A percentile compares a stretch with the other conserved stretches of the same genome.
These are phyloP conservation scores for Encarsia formosa DNA, from an alignment of 2,888 invertebrate genomes.

Conservation along the genomic window DNA sequence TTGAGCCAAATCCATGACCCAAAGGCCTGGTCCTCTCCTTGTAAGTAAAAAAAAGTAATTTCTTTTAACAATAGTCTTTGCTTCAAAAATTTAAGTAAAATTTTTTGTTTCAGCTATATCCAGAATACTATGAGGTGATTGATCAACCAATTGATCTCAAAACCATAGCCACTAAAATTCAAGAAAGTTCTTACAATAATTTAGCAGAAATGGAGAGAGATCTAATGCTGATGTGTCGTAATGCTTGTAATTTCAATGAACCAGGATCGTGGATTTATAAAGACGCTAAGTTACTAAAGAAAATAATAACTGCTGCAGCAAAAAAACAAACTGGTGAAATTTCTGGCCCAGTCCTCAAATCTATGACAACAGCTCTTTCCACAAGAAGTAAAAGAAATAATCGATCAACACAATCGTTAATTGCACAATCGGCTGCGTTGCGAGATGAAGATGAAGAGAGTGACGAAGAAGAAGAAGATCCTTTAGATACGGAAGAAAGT, in stretches of 20 bases:
- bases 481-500: conserved; percentile 52
- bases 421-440: conserved; percentile 60
- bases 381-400: conserved; percentile 48
- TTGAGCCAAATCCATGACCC: too few relatives aligned
- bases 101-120: conserved; percentile 65
- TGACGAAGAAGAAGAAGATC: conserved; percentile 60
- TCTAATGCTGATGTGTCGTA: conserved; percentile 83
- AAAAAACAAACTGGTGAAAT: conserved; percentile 44
- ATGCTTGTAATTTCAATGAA: conserved; percentile 94
- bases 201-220: conserved; percentile 86
- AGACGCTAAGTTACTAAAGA: conserved; percentile 85
- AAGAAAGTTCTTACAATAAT: conserved; percentile 73
- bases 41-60: neutral
- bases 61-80: neutral
- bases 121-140: conserved; percentile 92
- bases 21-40: too few relatives aligned
- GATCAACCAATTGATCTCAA: conserved; percentile 93
- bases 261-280: conserved; percentile 95
- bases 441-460: conserved; percentile 62
- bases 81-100: neutral
- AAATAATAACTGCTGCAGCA: conserved; percentile 57
- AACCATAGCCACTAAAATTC: conserved; percentile 87
- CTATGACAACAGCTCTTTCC: conserved; percentile 40
- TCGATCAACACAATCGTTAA: conserved; percentile 53
- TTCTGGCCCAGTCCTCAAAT: conserved; percentile 36